Evolutionary conservation across 2,888 invertebrate species (phyloP), one percentile per base, ranked within the genome.

Genomic region (Metellina segmentata): DNA sequence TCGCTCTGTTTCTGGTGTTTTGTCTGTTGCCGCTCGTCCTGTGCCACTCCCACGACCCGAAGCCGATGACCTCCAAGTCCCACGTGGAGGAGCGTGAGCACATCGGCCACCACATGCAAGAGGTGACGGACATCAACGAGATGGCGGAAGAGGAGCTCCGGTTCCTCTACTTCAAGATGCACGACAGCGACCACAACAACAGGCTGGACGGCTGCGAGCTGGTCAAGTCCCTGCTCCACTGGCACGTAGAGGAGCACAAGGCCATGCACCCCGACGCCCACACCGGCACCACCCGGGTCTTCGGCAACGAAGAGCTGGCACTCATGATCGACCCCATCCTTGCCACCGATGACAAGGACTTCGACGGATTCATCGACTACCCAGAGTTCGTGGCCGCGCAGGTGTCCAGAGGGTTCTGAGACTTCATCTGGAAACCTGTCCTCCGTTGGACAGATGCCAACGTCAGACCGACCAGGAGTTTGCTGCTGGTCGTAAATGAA

Each of bases 141-240:
- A n/a, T 89, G 75, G 70, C 82, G 6, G 89, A 82, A 20, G 82
- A 89, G 16, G 89, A 89, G 13, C 20, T 89, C 51, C n/a, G 75
- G 8, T 89, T 89, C 52, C 72, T 77, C 9, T 89, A 82, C 71
- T 89, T 89, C 82, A 77, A 82, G 82, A 89, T 89, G 89, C 89
- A 89, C 52, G 89, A 89, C 82, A 70, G 48, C 13, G 82, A 89
- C 19, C 7, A 52, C 6, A 77, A 89, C 82, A 82, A 70, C 82
- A 75, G 48, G 53, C 77, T 89, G 51, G 89, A 89, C 70, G 89
- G 89, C 16, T 89, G 89, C 48, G 89, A 89, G n/a, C 19, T 89
- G 52, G 19, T 82, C 7, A 82, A 83, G 70, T 89, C 89, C 13
- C 82, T 89, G 6, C 70, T 89, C 6, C 89, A 89, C 82, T 89